A percentile compares a stretch with the other conserved stretches of the same genome.
phyloP scores from a whole-genome alignment of 2,888 invertebrate genomes.

The Conistra vaccinii region DNA sequence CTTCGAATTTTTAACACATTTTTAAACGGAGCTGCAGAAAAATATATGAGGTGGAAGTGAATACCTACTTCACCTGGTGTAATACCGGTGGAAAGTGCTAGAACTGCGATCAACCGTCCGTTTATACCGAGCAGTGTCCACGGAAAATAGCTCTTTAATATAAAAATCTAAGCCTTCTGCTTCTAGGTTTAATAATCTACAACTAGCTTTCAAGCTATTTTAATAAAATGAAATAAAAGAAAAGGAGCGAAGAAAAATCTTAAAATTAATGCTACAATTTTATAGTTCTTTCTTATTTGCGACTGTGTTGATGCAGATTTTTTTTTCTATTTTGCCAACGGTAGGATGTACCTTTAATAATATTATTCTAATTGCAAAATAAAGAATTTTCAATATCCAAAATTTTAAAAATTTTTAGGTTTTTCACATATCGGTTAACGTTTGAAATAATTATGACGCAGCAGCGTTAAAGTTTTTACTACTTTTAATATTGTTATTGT shows the following conservation, averaged over 20 bases:
- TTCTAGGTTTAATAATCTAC: neutral
- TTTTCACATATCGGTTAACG: neutral
- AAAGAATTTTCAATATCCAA: neutral
- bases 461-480: neutral
- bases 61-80: slow-evolving; percentile 9
- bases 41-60: slow-evolving; percentile 41
- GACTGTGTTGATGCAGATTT: neutral
- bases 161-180: neutral
- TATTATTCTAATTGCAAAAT: neutral
- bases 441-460: neutral
- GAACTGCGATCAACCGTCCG: neutral
- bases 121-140: neutral
- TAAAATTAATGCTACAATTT: neutral
- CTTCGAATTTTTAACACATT: slow-evolving; percentile 53
- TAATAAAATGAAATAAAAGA: too few relatives aligned
- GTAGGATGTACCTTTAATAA: neutral
- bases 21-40: slow-evolving; percentile 47
- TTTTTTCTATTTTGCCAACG: too few relatives aligned
- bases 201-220: neutral
- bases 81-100: neutral
- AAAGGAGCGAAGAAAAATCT: neutral
- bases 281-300: neutral
- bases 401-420: neutral
- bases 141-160: neutral
- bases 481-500: neutral